Base-by-base conservation (phyloP, 2,888 invertebrate genomes). In the Scaptomyza caliginosa region DNA sequence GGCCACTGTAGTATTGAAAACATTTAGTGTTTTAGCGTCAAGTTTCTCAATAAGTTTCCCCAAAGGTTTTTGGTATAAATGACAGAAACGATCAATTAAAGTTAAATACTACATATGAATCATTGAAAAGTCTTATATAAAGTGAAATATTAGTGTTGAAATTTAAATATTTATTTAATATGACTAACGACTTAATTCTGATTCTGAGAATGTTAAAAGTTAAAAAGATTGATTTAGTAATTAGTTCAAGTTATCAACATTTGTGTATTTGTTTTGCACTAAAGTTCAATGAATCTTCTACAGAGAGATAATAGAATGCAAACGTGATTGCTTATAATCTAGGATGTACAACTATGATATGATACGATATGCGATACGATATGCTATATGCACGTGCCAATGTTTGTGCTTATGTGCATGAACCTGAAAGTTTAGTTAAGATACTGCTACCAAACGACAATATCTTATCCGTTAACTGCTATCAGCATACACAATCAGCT, bases 401-500 rank as follows among this genome's bases (percentile, higher is more conserved):
- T 76, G 83, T 77, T 73, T 68, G 60, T 59, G 59, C 52, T 69
- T 60, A 55, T 77, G 70, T 62, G 43, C 51, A 67, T 62, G 55
- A 68, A 86, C 62, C 38, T 24, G 62, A 59, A 84, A 79, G 86
- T 85, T 85, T 76, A 77, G 87, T 85, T 82, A 87, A 87, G 87
- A 83, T 87, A 83, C 81, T 86, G 78, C 69, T 54, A 58, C 59
- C 70, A 71, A 79, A 82, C 72, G 69, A 67, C 84, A 85, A 81
- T 85, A 85, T 85, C 88, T 85, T 85, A 88, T 88, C 84, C 84
- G 78, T 51, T 36, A 60, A 76, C 81, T 62, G 59, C 62, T 88
- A 88, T 88, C 84, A 88, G 66, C 69, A 63, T 58, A 66, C 66
- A 75, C 82, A 82, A 86, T 82, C 82, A 82, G 85, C 73, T 69